A percentile compares a stretch with the other conserved stretches of the same genome.
These are phyloP conservation scores for Helicorthomorpha holstii DNA, from an alignment of 1,140 invertebrate genomes.

Conservation along the genomic window DNA sequence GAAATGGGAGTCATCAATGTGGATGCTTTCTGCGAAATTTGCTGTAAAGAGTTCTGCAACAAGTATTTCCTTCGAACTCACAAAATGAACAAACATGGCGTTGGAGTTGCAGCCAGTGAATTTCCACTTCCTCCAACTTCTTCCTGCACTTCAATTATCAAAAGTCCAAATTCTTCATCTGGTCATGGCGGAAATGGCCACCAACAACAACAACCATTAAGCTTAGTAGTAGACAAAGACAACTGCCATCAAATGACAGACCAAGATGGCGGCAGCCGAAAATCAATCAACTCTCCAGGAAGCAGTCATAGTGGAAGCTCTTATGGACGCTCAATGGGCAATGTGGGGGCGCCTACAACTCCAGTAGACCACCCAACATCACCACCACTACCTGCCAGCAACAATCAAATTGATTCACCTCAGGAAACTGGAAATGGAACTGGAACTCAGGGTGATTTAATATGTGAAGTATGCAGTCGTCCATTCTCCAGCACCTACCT, in stretches of 20 bases:
- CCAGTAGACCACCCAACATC: background rate
- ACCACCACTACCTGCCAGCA: background rate
- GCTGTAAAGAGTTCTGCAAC: slow-evolving; percentile 88
- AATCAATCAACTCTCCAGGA: background rate
- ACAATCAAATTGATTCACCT: slow-evolving; percentile 10
- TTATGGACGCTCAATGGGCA: slow-evolving; percentile 43
- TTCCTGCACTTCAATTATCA: too few relatives aligned
- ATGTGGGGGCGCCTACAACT: background rate
- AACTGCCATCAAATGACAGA: background rate
- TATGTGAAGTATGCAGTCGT: slow-evolving; percentile 35
- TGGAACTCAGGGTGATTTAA: slow-evolving; percentile 19
- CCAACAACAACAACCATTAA: background rate
- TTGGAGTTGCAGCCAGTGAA: slow-evolving; percentile 18
- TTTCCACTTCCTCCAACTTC: too few relatives aligned
- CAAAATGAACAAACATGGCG: slow-evolving; percentile 49
- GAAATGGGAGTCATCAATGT: slow-evolving; percentile 63
- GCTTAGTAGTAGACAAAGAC: background rate
- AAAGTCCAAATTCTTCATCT: too few relatives aligned
- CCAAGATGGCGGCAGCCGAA: background rate
- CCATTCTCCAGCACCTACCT: slow-evolving; percentile 35
- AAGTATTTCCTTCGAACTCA: slow-evolving; percentile 86
- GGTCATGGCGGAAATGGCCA: too few relatives aligned
- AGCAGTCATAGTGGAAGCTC: slow-evolving; percentile 18
- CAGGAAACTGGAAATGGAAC: slow-evolving; percentile 18
- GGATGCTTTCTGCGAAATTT: slow-evolving; percentile 83